Conservation (phyloP, 2,797 vertebrate species). For the Hydrolagus colliei region DNA sequence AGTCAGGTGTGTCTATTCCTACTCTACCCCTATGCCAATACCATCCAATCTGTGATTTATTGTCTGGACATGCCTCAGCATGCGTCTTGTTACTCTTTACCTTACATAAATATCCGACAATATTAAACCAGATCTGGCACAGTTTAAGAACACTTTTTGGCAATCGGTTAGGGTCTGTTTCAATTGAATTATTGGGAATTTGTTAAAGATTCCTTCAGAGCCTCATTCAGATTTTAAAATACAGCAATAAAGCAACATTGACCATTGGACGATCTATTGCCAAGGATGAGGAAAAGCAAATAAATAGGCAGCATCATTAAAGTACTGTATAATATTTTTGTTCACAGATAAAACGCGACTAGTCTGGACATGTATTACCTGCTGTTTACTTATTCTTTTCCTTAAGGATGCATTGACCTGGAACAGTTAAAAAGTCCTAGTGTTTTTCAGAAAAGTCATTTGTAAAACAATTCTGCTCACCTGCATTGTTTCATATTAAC, state of each 20-base stretch:
- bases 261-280: not conserved
- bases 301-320: not conserved
- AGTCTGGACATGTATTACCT: not conserved
- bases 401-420: not conserved
- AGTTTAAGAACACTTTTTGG: not conserved
- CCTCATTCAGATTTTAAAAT: not conserved
- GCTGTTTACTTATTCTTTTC: not conserved
- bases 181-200: not conserved
- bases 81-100: conserved; percentile 20
- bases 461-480: not conserved
- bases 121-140: not conserved
- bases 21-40: not conserved
- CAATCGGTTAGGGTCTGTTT: conserved; percentile 1
- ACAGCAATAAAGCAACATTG: not conserved
- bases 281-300: not conserved
- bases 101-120: not conserved
- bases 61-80: conserved; percentile 27
- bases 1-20: conserved; percentile 6
- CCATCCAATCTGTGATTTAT: conserved; percentile 1
- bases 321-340: not conserved
- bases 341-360: not conserved
- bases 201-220: not conserved
- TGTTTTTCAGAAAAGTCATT: not conserved
- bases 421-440: not conserved
- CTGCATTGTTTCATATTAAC: not conserved